These are phyloP conservation scores for Thaumatotibia leucotreta DNA, from an alignment of 1,140 invertebrate genomes.

Conservation along the genomic window DNA sequence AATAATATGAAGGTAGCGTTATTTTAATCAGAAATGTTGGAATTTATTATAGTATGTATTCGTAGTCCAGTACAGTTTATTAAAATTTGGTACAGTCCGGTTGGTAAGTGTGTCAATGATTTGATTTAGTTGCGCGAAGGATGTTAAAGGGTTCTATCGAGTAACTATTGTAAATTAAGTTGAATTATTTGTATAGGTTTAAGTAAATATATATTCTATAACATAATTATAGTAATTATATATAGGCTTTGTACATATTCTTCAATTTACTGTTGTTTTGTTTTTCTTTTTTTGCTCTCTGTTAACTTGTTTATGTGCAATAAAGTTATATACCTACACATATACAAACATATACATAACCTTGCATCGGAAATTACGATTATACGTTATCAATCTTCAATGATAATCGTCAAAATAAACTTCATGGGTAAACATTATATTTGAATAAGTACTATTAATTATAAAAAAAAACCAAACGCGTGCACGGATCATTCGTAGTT, in stretches of 20 bases:
- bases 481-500: background rate
- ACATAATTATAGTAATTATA: too few species aligned
- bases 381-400: too few species aligned
- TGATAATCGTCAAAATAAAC: background rate
- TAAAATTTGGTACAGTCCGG: constrained; percentile 21
- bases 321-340: too few species aligned
- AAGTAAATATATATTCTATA: too few species aligned
- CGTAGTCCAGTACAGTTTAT: too few species aligned
- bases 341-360: too few species aligned
- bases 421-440: background rate
- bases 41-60: background rate
- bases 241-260: too few species aligned
- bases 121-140: constrained; percentile 32
- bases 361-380: too few species aligned
- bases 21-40: background rate
- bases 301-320: too few species aligned
- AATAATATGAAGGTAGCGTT: background rate
- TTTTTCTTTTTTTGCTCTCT: too few species aligned
- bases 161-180: background rate
- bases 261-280: too few species aligned
- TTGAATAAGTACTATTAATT: background rate
- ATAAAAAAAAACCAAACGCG: background rate
- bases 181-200: constrained; percentile 19
- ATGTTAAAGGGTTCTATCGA: constrained; percentile 15
- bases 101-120: constrained; percentile 40